These are phyloP conservation scores for Hassar affinis DNA, from an alignment of 2,113 vertebrate genomes.

Conservation along the genomic window DNA sequence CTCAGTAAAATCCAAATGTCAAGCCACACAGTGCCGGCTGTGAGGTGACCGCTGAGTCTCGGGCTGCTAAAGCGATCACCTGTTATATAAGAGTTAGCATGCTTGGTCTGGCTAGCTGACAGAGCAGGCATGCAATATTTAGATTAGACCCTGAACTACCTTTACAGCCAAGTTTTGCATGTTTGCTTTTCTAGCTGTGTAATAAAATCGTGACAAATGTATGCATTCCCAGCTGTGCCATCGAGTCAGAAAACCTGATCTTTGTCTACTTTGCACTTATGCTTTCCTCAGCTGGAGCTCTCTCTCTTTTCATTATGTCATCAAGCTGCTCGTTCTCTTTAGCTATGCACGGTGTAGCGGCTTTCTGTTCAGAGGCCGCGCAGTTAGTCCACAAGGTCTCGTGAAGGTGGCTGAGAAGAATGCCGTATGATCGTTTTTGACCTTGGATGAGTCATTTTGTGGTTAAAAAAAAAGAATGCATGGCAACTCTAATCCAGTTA, in stretches of 20 bases:
- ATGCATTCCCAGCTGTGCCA: constrained; percentile 23
- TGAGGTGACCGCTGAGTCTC: not conserved
- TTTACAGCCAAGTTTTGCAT: constrained; percentile 23
- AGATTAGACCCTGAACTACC: constrained; percentile 29
- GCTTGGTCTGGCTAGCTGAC: constrained; percentile 11
- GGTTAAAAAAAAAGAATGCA: not conserved
- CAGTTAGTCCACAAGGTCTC: constrained; percentile 20
- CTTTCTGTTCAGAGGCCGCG: not conserved
- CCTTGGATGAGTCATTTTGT: constrained; percentile 10
- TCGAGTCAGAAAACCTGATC: constrained; percentile 27
- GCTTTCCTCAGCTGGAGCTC: constrained; percentile 23
- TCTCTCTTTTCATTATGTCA: constrained; percentile 31
- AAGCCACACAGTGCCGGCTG: not conserved
- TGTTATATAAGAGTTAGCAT: constrained; percentile 29
- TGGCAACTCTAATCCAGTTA: not conserved
- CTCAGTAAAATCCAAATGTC: not conserved
- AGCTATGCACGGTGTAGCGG: not conserved
- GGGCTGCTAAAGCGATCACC: not conserved
- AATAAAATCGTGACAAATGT: constrained; percentile 27
- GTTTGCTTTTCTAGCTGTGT: constrained; percentile 36
- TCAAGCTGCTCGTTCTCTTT: constrained; percentile 35
- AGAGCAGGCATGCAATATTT: constrained; percentile 25
- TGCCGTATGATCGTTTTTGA: constrained; percentile 13
- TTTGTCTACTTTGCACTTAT: constrained; percentile 31
- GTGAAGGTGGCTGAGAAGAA: constrained; percentile 26